phyloP scores from a whole-genome alignment of 1,140 invertebrate genomes.

The Megathymus violae region DNA sequence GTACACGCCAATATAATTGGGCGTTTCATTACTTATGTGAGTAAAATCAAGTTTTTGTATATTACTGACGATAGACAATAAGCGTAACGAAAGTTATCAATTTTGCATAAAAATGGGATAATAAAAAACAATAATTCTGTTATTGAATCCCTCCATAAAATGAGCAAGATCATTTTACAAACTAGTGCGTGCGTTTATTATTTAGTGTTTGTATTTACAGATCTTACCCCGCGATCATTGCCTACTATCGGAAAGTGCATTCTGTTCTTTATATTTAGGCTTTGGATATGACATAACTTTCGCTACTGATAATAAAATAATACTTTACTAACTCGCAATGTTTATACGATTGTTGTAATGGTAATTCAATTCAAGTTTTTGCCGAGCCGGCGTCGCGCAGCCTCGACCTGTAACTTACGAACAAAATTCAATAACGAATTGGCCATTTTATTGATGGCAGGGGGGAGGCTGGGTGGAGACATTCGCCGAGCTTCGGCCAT shows the following conservation, averaged over 20 bases:
- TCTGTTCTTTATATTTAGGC: slow-evolving; percentile 60
- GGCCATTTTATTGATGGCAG: slow-evolving; percentile 84
- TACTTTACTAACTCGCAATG: slow-evolving; percentile 61
- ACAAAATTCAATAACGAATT: slow-evolving; percentile 84
- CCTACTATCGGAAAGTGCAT: slow-evolving; percentile 57
- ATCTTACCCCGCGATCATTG: slow-evolving; percentile 50
- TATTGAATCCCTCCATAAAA: slow-evolving; percentile 59
- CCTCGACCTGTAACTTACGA: slow-evolving; percentile 69
- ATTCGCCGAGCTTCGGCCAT: slow-evolving; percentile 72
- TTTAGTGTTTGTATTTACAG: slow-evolving; percentile 69
- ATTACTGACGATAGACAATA: slow-evolving; percentile 68
- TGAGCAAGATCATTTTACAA: slow-evolving; percentile 54
- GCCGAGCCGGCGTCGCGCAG: slow-evolving; percentile 77
- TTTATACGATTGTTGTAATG: slow-evolving; percentile 70
- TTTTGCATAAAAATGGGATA: slow-evolving; percentile 73
- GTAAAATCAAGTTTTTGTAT: slow-evolving; percentile 76
- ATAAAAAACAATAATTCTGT: slow-evolving; percentile 68
- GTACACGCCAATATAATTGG: slow-evolving; percentile 75
- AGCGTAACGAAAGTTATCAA: slow-evolving; percentile 71
- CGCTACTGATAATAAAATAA: slow-evolving; percentile 58
- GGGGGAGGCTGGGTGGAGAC: slow-evolving; percentile 81
- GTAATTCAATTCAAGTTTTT: slow-evolving; percentile 61
- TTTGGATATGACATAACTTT: slow-evolving; percentile 80
- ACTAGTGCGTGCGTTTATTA: slow-evolving; percentile 50
- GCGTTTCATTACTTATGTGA: slow-evolving; percentile 81